Percentiles rank a stretch among this genome's conserved stretches.
Evolutionary conservation across 2,797 vertebrate species (phyloP).

Genomic region (Lepilemur septentrionalis): DNA sequence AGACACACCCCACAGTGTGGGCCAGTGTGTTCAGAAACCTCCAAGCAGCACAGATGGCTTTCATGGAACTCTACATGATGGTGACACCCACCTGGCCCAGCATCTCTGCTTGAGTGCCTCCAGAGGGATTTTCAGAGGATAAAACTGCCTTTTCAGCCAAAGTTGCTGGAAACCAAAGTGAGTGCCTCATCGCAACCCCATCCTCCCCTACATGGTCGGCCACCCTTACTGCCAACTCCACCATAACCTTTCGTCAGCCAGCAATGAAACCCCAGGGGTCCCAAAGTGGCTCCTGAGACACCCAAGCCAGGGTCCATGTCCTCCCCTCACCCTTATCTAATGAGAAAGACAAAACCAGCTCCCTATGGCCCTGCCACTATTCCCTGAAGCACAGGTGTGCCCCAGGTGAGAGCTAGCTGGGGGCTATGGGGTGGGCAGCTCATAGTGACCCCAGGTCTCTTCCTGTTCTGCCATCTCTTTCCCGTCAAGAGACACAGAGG

Average conservation of each 20-base stretch:
- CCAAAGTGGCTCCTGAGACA: neutral
- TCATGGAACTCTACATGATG: neutral
- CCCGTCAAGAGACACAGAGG: neutral
- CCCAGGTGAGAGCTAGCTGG: neutral
- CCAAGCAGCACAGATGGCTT: neutral
- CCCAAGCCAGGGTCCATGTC: neutral
- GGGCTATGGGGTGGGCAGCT: neutral
- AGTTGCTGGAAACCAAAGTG: neutral
- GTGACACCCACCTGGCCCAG: no score
- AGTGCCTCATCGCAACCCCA: neutral
- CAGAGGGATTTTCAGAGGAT: neutral
- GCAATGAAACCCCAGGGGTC: neutral
- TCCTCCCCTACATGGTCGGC: no score
- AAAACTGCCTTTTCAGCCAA: neutral
- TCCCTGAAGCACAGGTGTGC: neutral
- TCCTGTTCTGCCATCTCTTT: neutral
- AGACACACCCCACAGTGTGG: neutral
- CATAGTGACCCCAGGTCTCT: neutral
- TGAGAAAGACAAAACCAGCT: neutral
- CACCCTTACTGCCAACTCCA: no score
- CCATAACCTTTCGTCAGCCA: neutral
- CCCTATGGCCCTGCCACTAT: neutral
- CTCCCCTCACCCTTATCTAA: neutral
- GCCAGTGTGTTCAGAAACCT: neutral
- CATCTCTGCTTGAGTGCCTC: neutral